Percentiles rank a stretch among this genome's conserved stretches.
Conservation (phyloP, 1,140 invertebrate species). For the Pseudomyrmex sp. region DNA sequence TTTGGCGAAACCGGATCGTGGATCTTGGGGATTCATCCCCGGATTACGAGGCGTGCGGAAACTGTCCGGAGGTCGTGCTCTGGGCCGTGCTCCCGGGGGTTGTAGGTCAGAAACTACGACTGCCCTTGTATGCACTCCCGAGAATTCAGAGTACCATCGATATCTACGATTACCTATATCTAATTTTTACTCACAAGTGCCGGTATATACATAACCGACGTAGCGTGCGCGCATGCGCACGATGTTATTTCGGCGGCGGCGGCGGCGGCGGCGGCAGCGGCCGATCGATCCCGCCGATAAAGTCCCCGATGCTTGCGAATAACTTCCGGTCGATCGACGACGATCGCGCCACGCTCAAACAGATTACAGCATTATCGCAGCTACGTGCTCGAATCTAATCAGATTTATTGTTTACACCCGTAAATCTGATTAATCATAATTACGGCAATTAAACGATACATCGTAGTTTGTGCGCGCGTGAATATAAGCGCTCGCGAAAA, state of each 20-base stretch:
- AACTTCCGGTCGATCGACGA: slow-evolving; percentile 53
- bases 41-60: slow-evolving; percentile 70
- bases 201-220: too few relatives aligned
- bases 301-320: slow-evolving; percentile 40
- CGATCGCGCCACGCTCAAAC: slow-evolving; percentile 35
- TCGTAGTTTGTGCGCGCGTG: slow-evolving; percentile 31
- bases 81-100: slow-evolving; percentile 56
- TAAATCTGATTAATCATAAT: slow-evolving; percentile 72
- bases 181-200: slow-evolving; percentile 24
- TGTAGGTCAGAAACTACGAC: slow-evolving; percentile 66
- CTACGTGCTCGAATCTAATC: slow-evolving; percentile 59
- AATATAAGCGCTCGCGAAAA: slow-evolving; percentile 15
- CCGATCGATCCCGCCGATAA: slow-evolving; percentile 43
- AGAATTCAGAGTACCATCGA: slow-evolving; percentile 31
- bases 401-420: slow-evolving; percentile 70
- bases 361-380: slow-evolving; percentile 64
- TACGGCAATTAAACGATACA: slow-evolving; percentile 63
- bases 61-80: slow-evolving; percentile 67
- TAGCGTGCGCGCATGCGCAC: too few relatives aligned
- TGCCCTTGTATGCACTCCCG: slow-evolving; percentile 50
- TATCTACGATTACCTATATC: not conserved
- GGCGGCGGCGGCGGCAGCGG: not conserved
- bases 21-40: slow-evolving; percentile 68
- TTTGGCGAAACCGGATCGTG: slow-evolving; percentile 62
- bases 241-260: too few relatives aligned